A percentile compares a stretch with the other conserved stretches of the same genome.
Evolutionary conservation across 2,113 vertebrate species (phyloP).

Genomic region (Ammodytes dubius): DNA sequence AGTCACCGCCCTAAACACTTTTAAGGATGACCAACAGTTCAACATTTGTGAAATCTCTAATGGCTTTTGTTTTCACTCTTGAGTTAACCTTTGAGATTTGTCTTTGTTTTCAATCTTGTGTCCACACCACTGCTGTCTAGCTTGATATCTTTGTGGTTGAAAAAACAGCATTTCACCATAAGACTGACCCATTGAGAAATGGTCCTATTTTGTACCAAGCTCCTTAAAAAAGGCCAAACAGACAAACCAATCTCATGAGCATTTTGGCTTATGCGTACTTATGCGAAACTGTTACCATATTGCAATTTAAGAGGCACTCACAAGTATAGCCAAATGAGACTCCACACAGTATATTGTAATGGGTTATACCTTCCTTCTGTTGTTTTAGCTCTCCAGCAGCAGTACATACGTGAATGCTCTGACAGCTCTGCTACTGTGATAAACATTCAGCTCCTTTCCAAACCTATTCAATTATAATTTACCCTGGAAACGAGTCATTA

Average conservation of each 20-base stretch:
- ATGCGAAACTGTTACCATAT: background rate
- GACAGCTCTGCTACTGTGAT: slow-evolving; percentile 21
- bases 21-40: no score
- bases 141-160: background rate
- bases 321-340: background rate
- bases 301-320: background rate
- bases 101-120: background rate
- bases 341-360: background rate
- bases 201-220: background rate
- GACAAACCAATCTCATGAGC: background rate
- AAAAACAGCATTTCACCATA: background rate
- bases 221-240: background rate
- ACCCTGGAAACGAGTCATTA: slow-evolving; percentile 15
- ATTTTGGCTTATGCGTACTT: background rate
- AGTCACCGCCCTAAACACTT: no score
- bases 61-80: no score
- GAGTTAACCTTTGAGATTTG: background rate
- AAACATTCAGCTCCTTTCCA: background rate
- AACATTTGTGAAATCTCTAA: no score
- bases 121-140: background rate
- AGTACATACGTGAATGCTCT: slow-evolving; percentile 15
- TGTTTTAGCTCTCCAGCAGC: background rate
- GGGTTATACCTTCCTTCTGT: background rate
- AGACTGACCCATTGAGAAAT: background rate
- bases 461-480: slow-evolving; percentile 6